These are phyloP conservation scores for human DNA, from an alignment of 2,113 vertebrate genomes.

Conservation along the genomic window GRCh38 chrX:129011501-129012000, in stretches of 20 bases:
- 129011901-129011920: background rate
- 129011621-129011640: background rate
- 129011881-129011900: background rate
- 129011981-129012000: background rate
- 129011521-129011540: background rate
- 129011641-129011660: background rate
- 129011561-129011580: conserved; percentile 6
- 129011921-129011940: background rate
- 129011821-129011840: background rate
- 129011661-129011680: background rate
- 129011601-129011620: background rate
- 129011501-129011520: background rate
- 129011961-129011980: background rate
- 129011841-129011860: background rate
- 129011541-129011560: background rate
- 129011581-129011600: background rate
- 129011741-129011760: background rate
- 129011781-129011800: background rate
- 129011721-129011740: background rate
- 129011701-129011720: background rate
- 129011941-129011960: background rate
- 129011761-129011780: background rate
- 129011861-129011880: background rate
- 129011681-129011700: background rate
- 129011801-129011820: background rate